Base-by-base conservation (phyloP, 2,888 invertebrate genomes). In the Acleris holmiana region DNA sequence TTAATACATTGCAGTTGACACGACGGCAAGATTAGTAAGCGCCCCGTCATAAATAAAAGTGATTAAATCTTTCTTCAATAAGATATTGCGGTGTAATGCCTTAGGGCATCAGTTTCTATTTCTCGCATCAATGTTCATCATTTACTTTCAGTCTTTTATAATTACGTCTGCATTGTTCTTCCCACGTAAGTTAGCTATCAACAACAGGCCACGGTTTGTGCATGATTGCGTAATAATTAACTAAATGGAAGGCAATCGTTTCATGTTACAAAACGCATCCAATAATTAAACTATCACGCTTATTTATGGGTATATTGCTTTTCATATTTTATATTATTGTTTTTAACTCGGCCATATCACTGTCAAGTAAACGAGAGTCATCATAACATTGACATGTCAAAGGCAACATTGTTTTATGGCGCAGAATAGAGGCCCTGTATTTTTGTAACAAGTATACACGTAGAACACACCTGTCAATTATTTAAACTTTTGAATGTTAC, bases 141-240 rank as follows among this genome's bases (percentile, higher is more conserved):
- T 17, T 21, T 25, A 23, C 4, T 55, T 44, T 40, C 19, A 41
- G 29, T 29, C 17, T 35, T 21, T 41, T 25, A 25, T 51, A 58
- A 64, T 58, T 35, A 47, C 19, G 47, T 46, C 18, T 7, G 18
- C 35, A 61, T 54, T 48, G 23, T 61, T 61, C 48, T 18, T 18
- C 54, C 59, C 50, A 41, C 59, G 17, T 50, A 18, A 48, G 59
- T 44, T 50, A 13, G 17, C n/a, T 23, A 48, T 59, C 18, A 50
- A 41, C 59, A 59, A 57, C 25, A 50, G 25, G 17, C 19, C n/a
- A 25, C 21, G 21, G 25, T 57, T 21, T 19, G 13, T n/a, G 13
- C 19, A 35, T 19, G 47, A 35, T 57, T 58, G 40, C 35, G 35
- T 58, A 49, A 58, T 49, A 44, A 44, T 23, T 23, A 55, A 44